These are phyloP conservation scores for Leptinotarsa juncta DNA, from an alignment of 2,888 invertebrate genomes.

Conservation along the genomic window DNA sequence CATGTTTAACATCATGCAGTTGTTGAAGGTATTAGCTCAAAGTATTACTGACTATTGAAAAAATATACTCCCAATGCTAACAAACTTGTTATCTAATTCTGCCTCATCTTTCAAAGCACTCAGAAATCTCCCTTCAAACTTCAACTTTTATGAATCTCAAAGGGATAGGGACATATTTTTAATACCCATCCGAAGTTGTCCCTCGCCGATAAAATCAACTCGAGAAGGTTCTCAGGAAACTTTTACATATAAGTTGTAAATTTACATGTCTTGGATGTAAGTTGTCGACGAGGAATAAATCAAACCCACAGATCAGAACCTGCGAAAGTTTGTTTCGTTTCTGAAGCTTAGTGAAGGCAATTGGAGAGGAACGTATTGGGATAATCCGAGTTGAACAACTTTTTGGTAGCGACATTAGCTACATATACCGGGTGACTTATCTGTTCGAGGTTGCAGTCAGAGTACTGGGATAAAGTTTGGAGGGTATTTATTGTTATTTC, in stretches of 20 bases:
- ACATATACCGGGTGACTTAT: too few species aligned
- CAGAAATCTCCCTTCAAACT: not conserved
- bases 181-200: conserved; percentile 14
- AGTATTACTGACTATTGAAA: too few species aligned
- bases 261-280: conserved; percentile 20
- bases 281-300: conserved; percentile 17
- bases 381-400: not conserved
- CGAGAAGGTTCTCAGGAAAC: conserved; percentile 7
- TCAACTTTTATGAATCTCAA: conserved; percentile 15
- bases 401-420: not conserved
- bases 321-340: conserved; percentile 13
- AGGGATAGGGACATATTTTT: conserved; percentile 11
- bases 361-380: conserved; percentile 1
- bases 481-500: too few species aligned
- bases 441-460: too few species aligned
- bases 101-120: not conserved
- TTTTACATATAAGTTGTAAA: conserved; percentile 19
- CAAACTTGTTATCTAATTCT: not conserved
- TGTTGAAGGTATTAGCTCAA: too few species aligned
- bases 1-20: too few species aligned
- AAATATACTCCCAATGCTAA: too few species aligned
- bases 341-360: conserved; percentile 3
- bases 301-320: conserved; percentile 17
- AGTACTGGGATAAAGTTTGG: too few species aligned
- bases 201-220: conserved; percentile 15